Percentiles rank a stretch among this genome's conserved stretches.
Conservation (phyloP, 2,113 vertebrate genomes). For the Bufo gargarizans region DNA sequence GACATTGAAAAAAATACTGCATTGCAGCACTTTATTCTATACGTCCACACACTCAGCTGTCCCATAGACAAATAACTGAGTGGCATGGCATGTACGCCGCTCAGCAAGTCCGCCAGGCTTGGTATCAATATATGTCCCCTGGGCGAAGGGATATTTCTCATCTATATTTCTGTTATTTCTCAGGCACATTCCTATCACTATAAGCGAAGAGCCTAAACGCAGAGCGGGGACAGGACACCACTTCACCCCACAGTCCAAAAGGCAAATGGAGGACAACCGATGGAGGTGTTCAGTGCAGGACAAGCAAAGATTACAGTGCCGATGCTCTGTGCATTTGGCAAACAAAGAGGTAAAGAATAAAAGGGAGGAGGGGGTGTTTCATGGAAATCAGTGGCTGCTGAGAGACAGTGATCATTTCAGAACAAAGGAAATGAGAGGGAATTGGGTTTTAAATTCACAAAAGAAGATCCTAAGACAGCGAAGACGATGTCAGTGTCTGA, state of each 20-base stretch:
- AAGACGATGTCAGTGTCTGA: background rate
- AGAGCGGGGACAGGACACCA: constrained; percentile 11
- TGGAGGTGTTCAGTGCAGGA: background rate
- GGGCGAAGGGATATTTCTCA: background rate
- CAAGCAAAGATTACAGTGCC: background rate
- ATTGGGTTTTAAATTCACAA: constrained; percentile 46
- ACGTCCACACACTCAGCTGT: constrained; percentile 2
- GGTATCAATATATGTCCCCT: background rate
- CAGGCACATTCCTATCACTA: background rate
- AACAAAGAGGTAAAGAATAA: constrained; percentile 54
- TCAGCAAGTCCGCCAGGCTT: background rate
- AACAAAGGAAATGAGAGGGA: constrained; percentile 52
- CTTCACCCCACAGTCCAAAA: background rate
- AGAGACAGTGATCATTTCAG: constrained; percentile 46
- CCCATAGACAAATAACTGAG: constrained; percentile 10
- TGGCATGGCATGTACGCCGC: background rate
- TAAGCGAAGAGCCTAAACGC: background rate
- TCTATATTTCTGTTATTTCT: background rate
- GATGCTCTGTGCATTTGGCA: constrained; percentile 36
- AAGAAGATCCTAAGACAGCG: constrained; percentile 11
- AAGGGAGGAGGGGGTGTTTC: constrained; percentile 27
- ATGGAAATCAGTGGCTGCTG: constrained; percentile 51
- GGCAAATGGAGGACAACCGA: background rate
- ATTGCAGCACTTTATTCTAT: constrained; percentile 48
- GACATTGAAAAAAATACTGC: constrained; percentile 58